A percentile compares a stretch with the other conserved stretches of the same genome.
phyloP scores from a whole-genome alignment of 2,113 vertebrate genomes.

The Lamprotornis superbus region DNA sequence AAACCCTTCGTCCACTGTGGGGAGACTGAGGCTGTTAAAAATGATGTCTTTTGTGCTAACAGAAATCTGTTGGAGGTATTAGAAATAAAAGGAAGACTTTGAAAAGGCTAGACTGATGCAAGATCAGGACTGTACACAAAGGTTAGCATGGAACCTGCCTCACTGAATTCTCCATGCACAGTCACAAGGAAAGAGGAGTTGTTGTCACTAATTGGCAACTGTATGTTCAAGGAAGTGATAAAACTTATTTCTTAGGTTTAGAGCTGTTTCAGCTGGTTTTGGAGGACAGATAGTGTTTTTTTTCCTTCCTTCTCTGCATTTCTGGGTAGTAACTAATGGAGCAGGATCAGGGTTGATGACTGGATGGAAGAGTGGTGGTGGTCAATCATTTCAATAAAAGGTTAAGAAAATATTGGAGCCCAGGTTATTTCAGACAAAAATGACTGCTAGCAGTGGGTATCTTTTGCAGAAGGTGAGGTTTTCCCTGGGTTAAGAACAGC shows the following conservation, averaged over 20 bases:
- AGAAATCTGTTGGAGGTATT: neutral
- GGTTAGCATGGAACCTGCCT: neutral
- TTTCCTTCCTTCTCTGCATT: neutral
- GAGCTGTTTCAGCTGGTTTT: neutral
- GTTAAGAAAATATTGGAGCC: neutral
- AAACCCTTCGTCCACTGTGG: neutral
- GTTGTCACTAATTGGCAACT: neutral
- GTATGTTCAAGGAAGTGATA: neutral
- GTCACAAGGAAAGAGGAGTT: neutral
- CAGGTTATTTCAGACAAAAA: neutral
- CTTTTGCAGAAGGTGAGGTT: neutral
- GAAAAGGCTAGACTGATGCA: neutral
- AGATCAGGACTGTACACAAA: neutral
- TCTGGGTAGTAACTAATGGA: neutral
- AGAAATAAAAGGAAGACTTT: neutral
- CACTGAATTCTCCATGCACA: neutral
- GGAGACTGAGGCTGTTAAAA: neutral
- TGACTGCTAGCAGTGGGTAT: neutral
- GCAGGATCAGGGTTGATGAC: accelerated
- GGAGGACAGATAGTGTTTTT: neutral
- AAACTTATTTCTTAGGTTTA: neutral
- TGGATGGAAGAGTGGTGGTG: accelerated
- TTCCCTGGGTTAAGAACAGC: neutral
- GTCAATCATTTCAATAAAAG: neutral
- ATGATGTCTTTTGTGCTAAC: neutral